Conservation (phyloP, 2,888 invertebrate genomes). For the Drosophila neutralis region DNA sequence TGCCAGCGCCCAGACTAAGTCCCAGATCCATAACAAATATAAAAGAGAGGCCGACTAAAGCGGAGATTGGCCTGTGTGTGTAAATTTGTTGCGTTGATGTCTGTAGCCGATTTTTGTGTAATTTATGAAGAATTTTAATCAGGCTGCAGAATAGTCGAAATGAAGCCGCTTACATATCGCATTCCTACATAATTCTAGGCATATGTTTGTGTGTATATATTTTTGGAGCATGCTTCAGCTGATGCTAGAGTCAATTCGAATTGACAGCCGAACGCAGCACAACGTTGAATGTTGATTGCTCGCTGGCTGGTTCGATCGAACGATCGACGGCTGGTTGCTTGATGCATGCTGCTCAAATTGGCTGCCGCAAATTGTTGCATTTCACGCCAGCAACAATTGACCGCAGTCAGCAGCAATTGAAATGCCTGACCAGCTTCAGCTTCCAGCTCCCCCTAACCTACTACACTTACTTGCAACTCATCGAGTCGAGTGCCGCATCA, state of each 20-base stretch:
- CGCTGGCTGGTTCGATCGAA: neutral
- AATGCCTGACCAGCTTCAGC: slow-evolving; percentile 53
- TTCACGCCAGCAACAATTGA: slow-evolving; percentile 64
- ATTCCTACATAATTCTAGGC: neutral
- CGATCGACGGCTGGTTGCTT: slow-evolving; percentile 34
- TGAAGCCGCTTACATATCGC: slow-evolving; percentile 23
- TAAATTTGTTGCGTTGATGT: slow-evolving; percentile 29
- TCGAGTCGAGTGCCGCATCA: slow-evolving; percentile 33
- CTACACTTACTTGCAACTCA: slow-evolving; percentile 2
- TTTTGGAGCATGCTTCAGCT: slow-evolving; percentile 39
- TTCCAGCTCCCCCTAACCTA: neutral
- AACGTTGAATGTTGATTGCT: slow-evolving; percentile 44
- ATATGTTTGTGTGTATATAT: neutral
- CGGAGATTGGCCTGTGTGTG: slow-evolving; percentile 27
- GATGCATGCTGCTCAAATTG: slow-evolving; percentile 49
- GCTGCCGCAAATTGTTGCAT: slow-evolving; percentile 73
- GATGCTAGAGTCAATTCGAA: slow-evolving; percentile 56
- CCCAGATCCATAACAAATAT: neutral
- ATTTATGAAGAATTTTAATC: slow-evolving; percentile 62
- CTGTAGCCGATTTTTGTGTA: slow-evolving; percentile 22
- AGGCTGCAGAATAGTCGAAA: slow-evolving; percentile 31
- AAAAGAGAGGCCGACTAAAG: neutral
- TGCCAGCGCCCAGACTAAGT: neutral
- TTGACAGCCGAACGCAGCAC: slow-evolving; percentile 49
- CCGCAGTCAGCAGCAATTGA: slow-evolving; percentile 57